phyloP scores from a whole-genome alignment of 2,113 vertebrate genomes.

The Centropus bengalensis region DNA sequence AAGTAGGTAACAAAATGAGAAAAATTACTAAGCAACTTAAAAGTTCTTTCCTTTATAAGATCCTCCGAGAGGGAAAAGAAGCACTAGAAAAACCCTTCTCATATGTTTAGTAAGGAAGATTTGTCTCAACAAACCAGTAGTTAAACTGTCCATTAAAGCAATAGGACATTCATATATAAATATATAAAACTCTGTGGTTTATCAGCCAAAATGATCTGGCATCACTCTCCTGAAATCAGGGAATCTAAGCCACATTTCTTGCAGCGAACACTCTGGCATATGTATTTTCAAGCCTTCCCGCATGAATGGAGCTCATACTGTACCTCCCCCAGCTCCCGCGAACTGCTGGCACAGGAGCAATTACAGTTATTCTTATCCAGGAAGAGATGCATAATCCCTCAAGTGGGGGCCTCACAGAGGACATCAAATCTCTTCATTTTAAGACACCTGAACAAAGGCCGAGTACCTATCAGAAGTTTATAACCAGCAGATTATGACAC shows the following conservation, averaged over 20 bases:
- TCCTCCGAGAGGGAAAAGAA: not conserved
- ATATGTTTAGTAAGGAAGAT: not conserved
- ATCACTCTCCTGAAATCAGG: not conserved
- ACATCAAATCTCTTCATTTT: not conserved
- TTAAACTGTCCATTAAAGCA: not conserved
- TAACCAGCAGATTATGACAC: not conserved
- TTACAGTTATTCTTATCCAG: not conserved
- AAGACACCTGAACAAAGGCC: not conserved
- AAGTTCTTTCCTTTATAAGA: not conserved
- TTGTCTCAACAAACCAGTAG: not conserved
- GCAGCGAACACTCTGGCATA: not conserved
- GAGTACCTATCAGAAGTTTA: not conserved
- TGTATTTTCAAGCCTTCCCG: not conserved
- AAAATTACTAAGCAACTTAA: not conserved
- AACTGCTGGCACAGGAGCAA: not conserved
- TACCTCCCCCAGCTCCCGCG: too few species aligned
- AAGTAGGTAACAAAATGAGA: not conserved
- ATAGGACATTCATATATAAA: not conserved
- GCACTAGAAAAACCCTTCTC: not conserved
- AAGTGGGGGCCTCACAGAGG: not conserved
- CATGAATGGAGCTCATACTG: rapidly evolving
- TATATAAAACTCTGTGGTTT: not conserved
- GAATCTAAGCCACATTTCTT: not conserved
- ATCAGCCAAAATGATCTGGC: not conserved
- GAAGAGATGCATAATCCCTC: not conserved